phyloP scores from a whole-genome alignment of 1,140 invertebrate genomes.

The Eupristina koningsbergeri region DNA sequence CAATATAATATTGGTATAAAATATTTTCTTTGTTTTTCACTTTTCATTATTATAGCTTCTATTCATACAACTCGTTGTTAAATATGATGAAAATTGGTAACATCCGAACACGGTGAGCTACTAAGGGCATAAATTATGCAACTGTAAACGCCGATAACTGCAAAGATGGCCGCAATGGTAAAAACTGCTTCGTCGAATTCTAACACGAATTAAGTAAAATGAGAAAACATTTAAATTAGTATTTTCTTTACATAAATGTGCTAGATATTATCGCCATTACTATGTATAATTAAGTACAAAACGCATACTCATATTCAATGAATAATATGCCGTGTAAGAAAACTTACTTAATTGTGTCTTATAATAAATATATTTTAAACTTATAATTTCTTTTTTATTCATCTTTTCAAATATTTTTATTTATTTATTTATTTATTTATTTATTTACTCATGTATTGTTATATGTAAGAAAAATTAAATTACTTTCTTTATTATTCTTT shows the following conservation, averaged over 20 bases:
- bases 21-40: neutral
- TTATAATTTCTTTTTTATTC: too few species aligned
- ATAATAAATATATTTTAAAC: too few species aligned
- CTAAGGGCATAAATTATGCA: conserved; percentile 62
- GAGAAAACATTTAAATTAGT: neutral
- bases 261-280: neutral
- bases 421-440: too few species aligned
- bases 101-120: conserved; percentile 51
- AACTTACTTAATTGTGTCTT: too few species aligned
- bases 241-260: neutral
- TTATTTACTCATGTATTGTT: too few species aligned
- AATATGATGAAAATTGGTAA: conserved; percentile 46
- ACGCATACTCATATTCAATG: neutral
- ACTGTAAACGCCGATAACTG: conserved; percentile 60
- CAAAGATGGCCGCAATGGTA: conserved; percentile 59
- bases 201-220: neutral
- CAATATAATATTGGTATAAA: neutral
- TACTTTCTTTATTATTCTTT: too few species aligned
- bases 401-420: too few species aligned
- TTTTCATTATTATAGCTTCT: neutral
- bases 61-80: neutral
- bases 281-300: neutral
- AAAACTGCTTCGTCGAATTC: conserved; percentile 63
- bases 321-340: too few species aligned
- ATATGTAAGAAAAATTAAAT: too few species aligned